Percentiles rank a stretch among this genome's conserved stretches.
Conservation (phyloP, 2,888 invertebrate genomes). For the Cataglyphis albicans region DNA sequence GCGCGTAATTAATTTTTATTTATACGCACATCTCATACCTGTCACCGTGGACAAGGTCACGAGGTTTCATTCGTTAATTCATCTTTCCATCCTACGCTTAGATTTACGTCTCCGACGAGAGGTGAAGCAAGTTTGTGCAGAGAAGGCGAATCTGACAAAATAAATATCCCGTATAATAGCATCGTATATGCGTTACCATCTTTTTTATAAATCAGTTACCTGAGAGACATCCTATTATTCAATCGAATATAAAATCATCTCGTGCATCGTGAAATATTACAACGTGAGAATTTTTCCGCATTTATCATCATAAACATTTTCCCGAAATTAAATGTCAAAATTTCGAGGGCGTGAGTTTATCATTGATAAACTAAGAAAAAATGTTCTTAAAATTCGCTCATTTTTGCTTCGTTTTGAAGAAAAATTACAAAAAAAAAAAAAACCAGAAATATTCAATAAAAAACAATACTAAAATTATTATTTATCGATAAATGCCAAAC, state of each 20-base stretch:
- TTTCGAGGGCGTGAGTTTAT: too few species aligned
- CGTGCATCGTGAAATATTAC: not conserved
- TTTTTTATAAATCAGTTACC: constrained; percentile 27
- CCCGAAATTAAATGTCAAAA: too few species aligned
- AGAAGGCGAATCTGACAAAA: constrained; percentile 38
- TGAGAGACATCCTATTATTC: constrained; percentile 10
- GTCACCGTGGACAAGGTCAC: constrained; percentile 32
- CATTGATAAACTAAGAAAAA: too few species aligned
- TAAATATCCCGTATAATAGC: constrained; percentile 29
- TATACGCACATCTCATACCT: constrained; percentile 30
- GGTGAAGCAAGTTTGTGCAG: not conserved
- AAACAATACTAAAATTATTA: too few species aligned
- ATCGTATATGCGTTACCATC: not conserved
- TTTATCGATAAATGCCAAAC: too few species aligned
- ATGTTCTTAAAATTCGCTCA: too few species aligned
- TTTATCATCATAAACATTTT: not conserved
- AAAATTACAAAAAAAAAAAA: too few species aligned
- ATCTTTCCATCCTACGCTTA: constrained; percentile 7
- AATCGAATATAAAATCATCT: constrained; percentile 18
- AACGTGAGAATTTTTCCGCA: not conserved
- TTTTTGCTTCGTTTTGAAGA: too few species aligned
- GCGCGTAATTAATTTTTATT: constrained; percentile 44
- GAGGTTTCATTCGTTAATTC: constrained; percentile 37
- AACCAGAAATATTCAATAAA: too few species aligned
- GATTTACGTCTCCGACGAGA: not conserved